These are phyloP conservation scores for Calliopum simillimum DNA, from an alignment of 2,888 invertebrate species.

Conservation along the genomic window DNA sequence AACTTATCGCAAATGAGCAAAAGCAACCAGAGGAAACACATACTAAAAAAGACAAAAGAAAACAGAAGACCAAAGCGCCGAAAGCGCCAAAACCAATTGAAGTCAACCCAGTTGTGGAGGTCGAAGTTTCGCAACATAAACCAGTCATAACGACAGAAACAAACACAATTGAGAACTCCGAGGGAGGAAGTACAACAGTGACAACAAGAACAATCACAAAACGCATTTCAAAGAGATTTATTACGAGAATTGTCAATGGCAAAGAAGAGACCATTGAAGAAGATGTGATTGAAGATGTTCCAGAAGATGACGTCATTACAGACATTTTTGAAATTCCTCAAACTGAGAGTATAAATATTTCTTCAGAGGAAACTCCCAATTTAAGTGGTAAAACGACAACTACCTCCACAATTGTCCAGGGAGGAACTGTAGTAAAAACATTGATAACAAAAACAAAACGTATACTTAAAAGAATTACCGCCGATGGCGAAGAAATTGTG, in stretches of 20 bases:
- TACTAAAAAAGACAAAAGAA: conserved; percentile 46
- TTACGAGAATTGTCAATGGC: conserved; percentile 58
- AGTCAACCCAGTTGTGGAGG: conserved; percentile 1
- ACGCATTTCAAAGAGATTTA: conserved; percentile 57
- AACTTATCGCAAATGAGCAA: conserved; percentile 43
- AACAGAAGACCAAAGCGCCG: conserved; percentile 35
- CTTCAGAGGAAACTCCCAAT: not conserved
- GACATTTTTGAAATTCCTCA: conserved; percentile 41
- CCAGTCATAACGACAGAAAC: conserved; percentile 48
- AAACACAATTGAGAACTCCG: conserved; percentile 45
- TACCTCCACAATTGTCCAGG: conserved; percentile 53
- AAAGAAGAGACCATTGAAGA: conserved; percentile 59
- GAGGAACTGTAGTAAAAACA: conserved; percentile 67
- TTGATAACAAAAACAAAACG: conserved; percentile 61
- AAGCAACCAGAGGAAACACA: conserved; percentile 20
- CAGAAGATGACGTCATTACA: conserved; percentile 55
- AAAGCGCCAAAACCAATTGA: conserved; percentile 7
- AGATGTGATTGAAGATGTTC: conserved; percentile 58
- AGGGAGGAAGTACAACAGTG: conserved; percentile 55
- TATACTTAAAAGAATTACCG: conserved; percentile 55
- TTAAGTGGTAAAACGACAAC: conserved; percentile 27
- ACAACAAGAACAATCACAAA: conserved; percentile 60
- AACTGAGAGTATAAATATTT: not conserved
- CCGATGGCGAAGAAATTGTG: conserved; percentile 57
- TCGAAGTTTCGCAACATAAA: conserved; percentile 31